phyloP scores from a whole-genome alignment of 2,888 invertebrate genomes.

The Ormyrus pomaceus region DNA sequence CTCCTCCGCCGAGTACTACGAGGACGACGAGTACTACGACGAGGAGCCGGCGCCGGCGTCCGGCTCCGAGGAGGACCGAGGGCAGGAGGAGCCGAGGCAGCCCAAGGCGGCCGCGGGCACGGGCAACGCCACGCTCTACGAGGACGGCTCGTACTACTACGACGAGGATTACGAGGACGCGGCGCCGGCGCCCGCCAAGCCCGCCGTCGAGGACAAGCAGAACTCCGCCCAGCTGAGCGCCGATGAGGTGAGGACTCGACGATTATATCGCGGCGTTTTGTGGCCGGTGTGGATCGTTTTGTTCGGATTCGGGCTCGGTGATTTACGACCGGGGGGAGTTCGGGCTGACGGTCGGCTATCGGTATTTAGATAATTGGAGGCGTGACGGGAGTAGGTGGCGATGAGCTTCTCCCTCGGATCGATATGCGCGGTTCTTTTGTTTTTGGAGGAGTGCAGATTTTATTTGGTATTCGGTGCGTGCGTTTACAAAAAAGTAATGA shows the following conservation, averaged over 20 bases:
- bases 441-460: too few species aligned
- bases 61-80: neutral
- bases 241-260: neutral
- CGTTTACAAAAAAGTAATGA: too few species aligned
- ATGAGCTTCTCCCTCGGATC: too few species aligned
- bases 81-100: slow-evolving; percentile 1
- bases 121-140: slow-evolving; percentile 3
- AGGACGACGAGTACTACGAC: slow-evolving; percentile 51
- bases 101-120: slow-evolving; percentile 7
- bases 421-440: too few species aligned
- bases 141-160: slow-evolving; percentile 45
- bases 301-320: too few species aligned
- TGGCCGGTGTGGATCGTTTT: too few species aligned
- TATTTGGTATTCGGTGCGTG: too few species aligned
- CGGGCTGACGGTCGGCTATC: neutral
- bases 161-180: slow-evolving; percentile 40
- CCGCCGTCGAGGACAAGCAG: neutral
- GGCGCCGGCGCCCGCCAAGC: neutral
- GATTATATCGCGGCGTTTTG: neutral
- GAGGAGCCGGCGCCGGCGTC: slow-evolving; percentile 15
- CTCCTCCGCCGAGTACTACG: slow-evolving; percentile 47
- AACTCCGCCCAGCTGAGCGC: neutral
- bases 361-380: neutral
- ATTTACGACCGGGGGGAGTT: neutral
- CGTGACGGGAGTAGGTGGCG: too few species aligned